Evolutionary conservation across 2,113 vertebrate genomes (phyloP), one percentile per base, ranked within the genome.

Genomic region (Ictidomys tridecemlineatus): DNA sequence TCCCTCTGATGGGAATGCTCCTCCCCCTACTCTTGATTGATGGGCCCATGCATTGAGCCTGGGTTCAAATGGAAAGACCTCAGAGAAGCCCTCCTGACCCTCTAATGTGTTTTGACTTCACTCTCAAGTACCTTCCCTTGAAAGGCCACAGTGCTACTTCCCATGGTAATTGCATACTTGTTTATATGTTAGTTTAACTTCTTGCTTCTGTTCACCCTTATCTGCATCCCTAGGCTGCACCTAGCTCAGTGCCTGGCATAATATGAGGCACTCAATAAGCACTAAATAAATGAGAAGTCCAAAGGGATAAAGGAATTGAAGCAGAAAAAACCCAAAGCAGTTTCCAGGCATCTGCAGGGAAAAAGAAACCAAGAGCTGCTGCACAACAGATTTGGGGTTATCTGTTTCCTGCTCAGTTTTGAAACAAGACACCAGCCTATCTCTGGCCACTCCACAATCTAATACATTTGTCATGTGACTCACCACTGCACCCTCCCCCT

Each of bases 381-480:
- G 39, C 5, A 14, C 93, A 67, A 93, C 73, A 78, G 72, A 67
- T 58, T n/a, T 67, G n/a, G 56, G 61, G 72, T 70, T 94, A 3
- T 84, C 73, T 87, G 42, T 30, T 77, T 90, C 56, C 22, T 48
- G 76, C 76, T 93, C 4, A 0, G 18, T 51, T 84, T 82, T 82
- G 51, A 53, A 93, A 74, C 4, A 30, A 90, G 37, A 91, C 34
- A 9, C 26, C 30, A 76, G 77, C 61, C 70, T 22, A 9, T 73
- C 85, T 85, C 92, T 65, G 91, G 20, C 17, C 51, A 10, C 37
- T 67, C 48, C 69, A 84, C 85, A 39, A n/a, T 63, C 85, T 77
- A 73, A 89, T 63, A 69, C 63, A 83, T 67, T 85, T 28, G 28
- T 73, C 91, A 96, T 37, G 30, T 92, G 96, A 94, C 65, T 84